These are phyloP conservation scores for Donacobius atricapilla DNA, from an alignment of 2,113 vertebrate species.

Conservation along the genomic window DNA sequence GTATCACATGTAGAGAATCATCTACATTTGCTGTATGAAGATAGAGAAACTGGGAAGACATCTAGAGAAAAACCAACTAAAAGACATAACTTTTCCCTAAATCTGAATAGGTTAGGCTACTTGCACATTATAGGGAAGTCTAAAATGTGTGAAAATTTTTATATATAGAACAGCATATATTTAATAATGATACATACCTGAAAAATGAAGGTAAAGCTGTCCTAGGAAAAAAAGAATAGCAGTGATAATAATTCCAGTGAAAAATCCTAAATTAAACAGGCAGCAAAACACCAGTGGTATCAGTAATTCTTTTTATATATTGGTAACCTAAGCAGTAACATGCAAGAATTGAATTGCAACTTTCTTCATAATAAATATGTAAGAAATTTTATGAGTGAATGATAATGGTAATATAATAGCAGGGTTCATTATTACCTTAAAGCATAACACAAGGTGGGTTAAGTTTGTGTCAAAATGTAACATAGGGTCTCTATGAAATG, in stretches of 20 bases:
- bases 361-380: background rate
- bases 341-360: background rate
- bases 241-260: background rate
- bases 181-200: background rate
- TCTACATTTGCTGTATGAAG: background rate
- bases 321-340: background rate
- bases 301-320: background rate
- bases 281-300: background rate
- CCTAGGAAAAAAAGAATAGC: background rate
- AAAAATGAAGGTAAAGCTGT: background rate
- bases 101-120: background rate
- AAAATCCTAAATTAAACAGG: background rate
- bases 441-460: background rate
- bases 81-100: background rate
- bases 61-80: background rate
- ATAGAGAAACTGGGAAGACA: background rate
- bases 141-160: background rate
- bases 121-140: background rate
- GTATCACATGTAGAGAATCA: background rate
- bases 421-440: background rate
- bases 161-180: background rate
- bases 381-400: background rate
- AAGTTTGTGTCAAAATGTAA: background rate
- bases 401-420: background rate
- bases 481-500: background rate